A percentile compares a stretch with the other conserved stretches of the same genome.
phyloP scores from a whole-genome alignment of 2,888 invertebrate genomes.

The Dasysyrphus tricinctus region DNA sequence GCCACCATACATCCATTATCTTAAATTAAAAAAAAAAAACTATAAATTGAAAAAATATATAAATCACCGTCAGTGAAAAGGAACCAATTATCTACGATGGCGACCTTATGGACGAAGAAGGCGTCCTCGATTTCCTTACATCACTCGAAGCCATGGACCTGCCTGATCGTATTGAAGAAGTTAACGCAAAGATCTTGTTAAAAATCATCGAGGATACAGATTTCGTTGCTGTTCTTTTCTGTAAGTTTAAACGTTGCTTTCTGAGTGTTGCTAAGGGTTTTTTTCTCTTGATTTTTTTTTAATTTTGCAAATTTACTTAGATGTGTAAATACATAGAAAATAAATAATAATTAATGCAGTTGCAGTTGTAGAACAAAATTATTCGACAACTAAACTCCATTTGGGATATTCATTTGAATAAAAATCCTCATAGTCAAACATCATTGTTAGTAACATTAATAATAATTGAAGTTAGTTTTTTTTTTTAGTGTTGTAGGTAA shows the following conservation, averaged over 20 bases:
- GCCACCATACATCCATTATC: not conserved
- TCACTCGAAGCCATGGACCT: constrained; percentile 97
- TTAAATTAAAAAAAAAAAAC: not conserved
- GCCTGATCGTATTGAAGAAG: constrained; percentile 97
- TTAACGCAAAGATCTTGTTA: constrained; percentile 93
- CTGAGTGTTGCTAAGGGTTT: constrained; percentile 48
- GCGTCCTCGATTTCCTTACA: constrained; percentile 95
- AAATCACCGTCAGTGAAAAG: constrained; percentile 88
- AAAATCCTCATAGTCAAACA: constrained; percentile 1
- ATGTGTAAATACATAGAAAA: constrained; percentile 45
- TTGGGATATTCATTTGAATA: constrained; percentile 35
- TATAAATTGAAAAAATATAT: constrained; percentile 9
- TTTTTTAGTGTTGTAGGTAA: constrained; percentile 50
- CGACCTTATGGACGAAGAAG: constrained; percentile 97
- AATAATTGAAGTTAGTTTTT: constrained; percentile 32
- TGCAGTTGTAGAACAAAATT: constrained; percentile 79
- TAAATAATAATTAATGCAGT: constrained; percentile 80
- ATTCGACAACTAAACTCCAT: constrained; percentile 43
- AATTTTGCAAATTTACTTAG: constrained; percentile 33
- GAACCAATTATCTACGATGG: constrained; percentile 98
- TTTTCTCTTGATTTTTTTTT: constrained; percentile 24
- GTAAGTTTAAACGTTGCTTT: constrained; percentile 87
- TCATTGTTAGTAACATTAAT: constrained; percentile 44
- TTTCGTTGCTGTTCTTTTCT: constrained; percentile 96
- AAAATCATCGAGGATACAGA: constrained; percentile 96